Conservation (phyloP, 2,888 invertebrate species). For the Bellardia pandia region DNA sequence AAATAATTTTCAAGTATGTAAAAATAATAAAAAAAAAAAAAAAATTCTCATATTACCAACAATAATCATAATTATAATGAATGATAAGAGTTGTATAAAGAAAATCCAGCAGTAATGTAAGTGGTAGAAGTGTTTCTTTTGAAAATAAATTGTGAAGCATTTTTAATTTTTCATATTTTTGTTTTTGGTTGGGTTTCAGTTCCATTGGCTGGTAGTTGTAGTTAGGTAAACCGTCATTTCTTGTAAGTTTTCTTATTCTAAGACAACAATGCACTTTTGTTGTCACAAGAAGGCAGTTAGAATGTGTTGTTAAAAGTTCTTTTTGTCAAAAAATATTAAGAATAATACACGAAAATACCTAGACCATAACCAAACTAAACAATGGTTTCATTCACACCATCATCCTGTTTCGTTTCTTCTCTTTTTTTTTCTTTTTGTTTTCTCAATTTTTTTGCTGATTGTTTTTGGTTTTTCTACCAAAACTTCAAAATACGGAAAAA, state of each 20-base stretch:
- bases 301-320: slow-evolving; percentile 47
- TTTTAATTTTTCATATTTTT: not conserved
- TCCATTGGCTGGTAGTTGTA: not conserved
- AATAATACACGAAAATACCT: slow-evolving; percentile 68
- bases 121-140: too few species aligned
- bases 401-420: slow-evolving; percentile 55
- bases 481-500: slow-evolving; percentile 27
- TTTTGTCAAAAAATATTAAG: slow-evolving; percentile 60
- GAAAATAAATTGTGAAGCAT: not conserved
- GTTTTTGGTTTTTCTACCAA: slow-evolving; percentile 28
- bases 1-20: slow-evolving; percentile 46
- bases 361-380: slow-evolving; percentile 69
- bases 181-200: slow-evolving; percentile 14
- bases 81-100: slow-evolving; percentile 28
- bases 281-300: slow-evolving; percentile 50
- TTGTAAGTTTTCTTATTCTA: slow-evolving; percentile 21
- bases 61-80: slow-evolving; percentile 65
- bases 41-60: slow-evolving; percentile 59
- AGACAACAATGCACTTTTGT: slow-evolving; percentile 57
- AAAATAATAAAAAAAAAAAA: slow-evolving; percentile 5
- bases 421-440: slow-evolving; percentile 2
- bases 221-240: slow-evolving; percentile 29
- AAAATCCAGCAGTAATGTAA: not conserved
- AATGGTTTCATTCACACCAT: slow-evolving; percentile 70
- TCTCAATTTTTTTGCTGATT: slow-evolving; percentile 23